Percentiles rank a stretch among this genome's conserved stretches.
These are phyloP conservation scores for Coryphaenoides rupestris DNA, from an alignment of 2,113 vertebrate genomes.

Conservation along the genomic window DNA sequence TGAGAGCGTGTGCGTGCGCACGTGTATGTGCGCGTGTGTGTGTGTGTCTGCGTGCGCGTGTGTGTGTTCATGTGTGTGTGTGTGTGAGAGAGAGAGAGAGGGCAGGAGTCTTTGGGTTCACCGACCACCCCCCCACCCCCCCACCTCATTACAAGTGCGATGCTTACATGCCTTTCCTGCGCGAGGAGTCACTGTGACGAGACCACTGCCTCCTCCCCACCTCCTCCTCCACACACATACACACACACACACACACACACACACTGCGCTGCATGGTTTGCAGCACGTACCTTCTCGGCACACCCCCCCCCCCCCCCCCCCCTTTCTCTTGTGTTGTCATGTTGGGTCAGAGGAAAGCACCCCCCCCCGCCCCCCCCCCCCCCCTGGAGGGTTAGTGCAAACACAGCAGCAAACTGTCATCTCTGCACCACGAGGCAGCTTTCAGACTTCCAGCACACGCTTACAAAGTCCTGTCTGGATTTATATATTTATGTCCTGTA, in stretches of 20 bases:
- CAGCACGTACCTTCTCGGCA: slow-evolving; percentile 76
- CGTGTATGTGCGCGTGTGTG: too few relatives aligned
- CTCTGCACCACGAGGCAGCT: background rate
- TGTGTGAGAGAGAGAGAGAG: background rate
- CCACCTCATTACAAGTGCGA: slow-evolving; percentile 34
- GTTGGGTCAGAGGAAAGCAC: slow-evolving; percentile 74
- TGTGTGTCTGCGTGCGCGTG: too few relatives aligned
- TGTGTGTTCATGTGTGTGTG: too few relatives aligned
- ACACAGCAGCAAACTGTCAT: slow-evolving; percentile 50
- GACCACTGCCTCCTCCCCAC: slow-evolving; percentile 58
- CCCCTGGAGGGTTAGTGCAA: slow-evolving; percentile 57
- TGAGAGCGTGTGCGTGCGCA: too few relatives aligned
- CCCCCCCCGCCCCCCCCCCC: slow-evolving; percentile 55
- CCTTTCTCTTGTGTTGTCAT: slow-evolving; percentile 39
- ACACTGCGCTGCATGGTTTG: slow-evolving; percentile 63
- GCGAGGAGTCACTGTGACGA: slow-evolving; percentile 70
- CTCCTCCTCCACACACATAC: background rate
- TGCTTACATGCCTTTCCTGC: slow-evolving; percentile 31
- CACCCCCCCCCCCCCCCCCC: slow-evolving; percentile 17
- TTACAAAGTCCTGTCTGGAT: too few relatives aligned
- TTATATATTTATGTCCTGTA: too few relatives aligned
- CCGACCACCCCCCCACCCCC: slow-evolving; percentile 4
- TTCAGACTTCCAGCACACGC: too few relatives aligned
- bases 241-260: slow-evolving; percentile 26
- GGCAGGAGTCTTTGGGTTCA: slow-evolving; percentile 32